A percentile compares a stretch with the other conserved stretches of the same genome.
These are phyloP conservation scores for Lepidostoma basale DNA, from an alignment of 1,140 invertebrate species.

Conservation along the genomic window DNA sequence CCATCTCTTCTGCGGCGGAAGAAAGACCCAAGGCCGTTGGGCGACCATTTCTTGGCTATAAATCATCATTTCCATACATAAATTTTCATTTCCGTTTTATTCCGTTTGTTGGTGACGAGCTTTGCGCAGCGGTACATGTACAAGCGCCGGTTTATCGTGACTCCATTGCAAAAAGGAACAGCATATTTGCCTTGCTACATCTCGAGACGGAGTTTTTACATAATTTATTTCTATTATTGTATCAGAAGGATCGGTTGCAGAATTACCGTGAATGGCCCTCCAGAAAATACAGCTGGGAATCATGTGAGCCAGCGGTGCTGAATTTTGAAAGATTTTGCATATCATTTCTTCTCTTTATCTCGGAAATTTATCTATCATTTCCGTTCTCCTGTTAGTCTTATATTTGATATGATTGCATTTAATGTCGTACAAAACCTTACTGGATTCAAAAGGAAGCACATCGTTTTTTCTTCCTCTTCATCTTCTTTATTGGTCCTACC, in stretches of 20 bases:
- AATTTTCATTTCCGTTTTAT: conserved; percentile 43
- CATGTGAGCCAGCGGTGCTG: neutral
- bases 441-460: neutral
- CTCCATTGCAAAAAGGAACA: too few species aligned
- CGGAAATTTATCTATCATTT: neutral
- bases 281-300: too few species aligned
- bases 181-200: too few species aligned
- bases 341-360: neutral
- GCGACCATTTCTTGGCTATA: conserved; percentile 26
- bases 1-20: conserved; percentile 1
- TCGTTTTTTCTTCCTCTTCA: neutral
- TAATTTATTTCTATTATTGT: too few species aligned
- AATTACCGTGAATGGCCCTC: too few species aligned
- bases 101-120: conserved; percentile 26
- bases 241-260: too few species aligned
- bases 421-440: neutral
- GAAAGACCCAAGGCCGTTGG: neutral
- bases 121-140: too few species aligned
- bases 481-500: neutral
- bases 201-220: too few species aligned
- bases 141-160: too few species aligned
- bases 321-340: conserved; percentile 21
- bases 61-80: conserved; percentile 44
- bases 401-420: neutral
- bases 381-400: neutral